phyloP scores from a whole-genome alignment of 2,113 vertebrate genomes.

The Neopipo cinnamomea region DNA sequence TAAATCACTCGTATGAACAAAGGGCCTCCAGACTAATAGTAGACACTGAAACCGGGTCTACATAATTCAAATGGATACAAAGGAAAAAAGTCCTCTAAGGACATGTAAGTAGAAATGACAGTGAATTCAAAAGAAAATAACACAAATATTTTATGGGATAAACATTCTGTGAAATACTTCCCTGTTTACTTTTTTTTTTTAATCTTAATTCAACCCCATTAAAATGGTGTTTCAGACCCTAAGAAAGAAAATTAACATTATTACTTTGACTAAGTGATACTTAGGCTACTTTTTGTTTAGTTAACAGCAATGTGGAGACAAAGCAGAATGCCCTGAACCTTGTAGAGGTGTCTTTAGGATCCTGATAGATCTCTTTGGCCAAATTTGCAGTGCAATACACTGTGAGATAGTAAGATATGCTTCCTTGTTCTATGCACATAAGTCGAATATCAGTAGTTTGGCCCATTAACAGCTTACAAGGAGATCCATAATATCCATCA shows the following conservation, averaged over 20 bases:
- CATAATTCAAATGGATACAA: not conserved
- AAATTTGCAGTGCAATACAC: not conserved
- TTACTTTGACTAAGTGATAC: not conserved
- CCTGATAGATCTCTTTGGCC: not conserved
- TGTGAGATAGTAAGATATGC: not conserved
- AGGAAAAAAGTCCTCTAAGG: not conserved
- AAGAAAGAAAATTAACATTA: not conserved
- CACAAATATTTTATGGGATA: not conserved
- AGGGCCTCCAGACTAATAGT: not conserved
- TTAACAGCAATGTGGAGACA: not conserved
- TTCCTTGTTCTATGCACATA: not conserved
- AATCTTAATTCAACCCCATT: not conserved
- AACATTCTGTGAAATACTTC: not conserved
- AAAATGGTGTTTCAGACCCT: not conserved
- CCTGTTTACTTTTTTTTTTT: not conserved
- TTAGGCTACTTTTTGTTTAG: not conserved
- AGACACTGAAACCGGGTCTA: not conserved
- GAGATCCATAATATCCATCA: not conserved
- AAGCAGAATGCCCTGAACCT: not conserved
- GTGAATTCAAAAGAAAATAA: not conserved
- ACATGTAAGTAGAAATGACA: not conserved
- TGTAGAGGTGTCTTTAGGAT: not conserved
- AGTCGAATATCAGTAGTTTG: not conserved
- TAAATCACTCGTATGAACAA: not conserved
- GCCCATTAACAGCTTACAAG: not conserved